Evolutionary conservation across 2,113 vertebrate species (phyloP), one percentile per base, ranked within the genome.

Genomic region (Ornithorhynchus anatinus): DNA sequence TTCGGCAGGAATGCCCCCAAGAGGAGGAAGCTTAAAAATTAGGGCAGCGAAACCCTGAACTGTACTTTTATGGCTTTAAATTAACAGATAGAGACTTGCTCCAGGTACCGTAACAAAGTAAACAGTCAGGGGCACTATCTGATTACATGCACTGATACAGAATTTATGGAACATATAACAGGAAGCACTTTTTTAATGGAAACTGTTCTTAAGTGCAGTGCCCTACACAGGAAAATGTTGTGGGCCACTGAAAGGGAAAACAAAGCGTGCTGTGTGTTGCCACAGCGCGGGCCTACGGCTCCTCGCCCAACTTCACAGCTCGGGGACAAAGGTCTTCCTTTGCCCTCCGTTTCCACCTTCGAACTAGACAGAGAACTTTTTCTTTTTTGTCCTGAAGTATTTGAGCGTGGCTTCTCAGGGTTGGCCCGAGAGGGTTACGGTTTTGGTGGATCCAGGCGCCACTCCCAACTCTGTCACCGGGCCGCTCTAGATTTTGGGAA

Each of bases 21-120:
- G 80, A 82, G 57, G 50, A 82, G 84, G 81, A 85, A 86, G 78
- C 86, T 84, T 86, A 72, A n/a, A n/a, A 87, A 82, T 85, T 81
- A 85, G 85, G 84, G 44, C 13, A 17, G 69, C 40, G 47, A 80
- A 86, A 79, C 75, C 67, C 37, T 74, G 82, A 86, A 79, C 89
- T 85, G 74, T 23, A 87, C 68, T 78, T 87, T 88, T 88, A 84
- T 66, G 69, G 81, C 80, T 87, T 85, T 87, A 77, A 79, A 75
- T 78, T 77, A 86, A 80, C 81, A 79, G 82, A 53, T 44, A 69
- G 71, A 69, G 77, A 73, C 77, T 79, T 37, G 81, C 83, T 84
- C 43, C 61, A 81, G 86, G 82, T 88, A 79, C 79, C 58, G 47
- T 84, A 88, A 86, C 81, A 61, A 78, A 89, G 84, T 58, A 64